These are phyloP conservation scores for Pseudobourletiella spinata DNA, from an alignment of 1,140 invertebrate species.

Conservation along the genomic window DNA sequence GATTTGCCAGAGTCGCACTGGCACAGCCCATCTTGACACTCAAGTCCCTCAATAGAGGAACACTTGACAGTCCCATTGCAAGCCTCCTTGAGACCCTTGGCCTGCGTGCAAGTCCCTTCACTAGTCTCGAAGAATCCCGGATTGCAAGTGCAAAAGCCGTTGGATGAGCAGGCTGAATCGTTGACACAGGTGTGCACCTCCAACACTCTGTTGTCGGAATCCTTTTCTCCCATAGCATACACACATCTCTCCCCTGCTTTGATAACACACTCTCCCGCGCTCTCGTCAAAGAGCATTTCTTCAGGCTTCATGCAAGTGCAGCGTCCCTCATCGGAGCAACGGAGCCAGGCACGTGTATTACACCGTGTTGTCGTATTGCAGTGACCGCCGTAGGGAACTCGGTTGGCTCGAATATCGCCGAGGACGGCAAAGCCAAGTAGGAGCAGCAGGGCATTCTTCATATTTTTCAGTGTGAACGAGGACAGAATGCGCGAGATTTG, in stretches of 20 bases:
- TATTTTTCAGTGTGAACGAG: too few relatives aligned
- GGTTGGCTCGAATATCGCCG: too few relatives aligned
- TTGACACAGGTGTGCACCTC: slow-evolving; percentile 3
- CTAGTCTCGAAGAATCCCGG: not conserved
- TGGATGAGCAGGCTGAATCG: not conserved
- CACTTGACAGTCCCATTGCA: not conserved
- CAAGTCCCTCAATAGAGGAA: not conserved
- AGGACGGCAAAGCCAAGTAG: too few relatives aligned
- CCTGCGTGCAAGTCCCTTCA: not conserved
- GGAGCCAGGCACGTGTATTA: slow-evolving; percentile 3
- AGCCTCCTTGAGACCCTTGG: not conserved
- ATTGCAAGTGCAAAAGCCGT: slow-evolving; percentile 4
- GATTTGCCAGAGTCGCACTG: not conserved
- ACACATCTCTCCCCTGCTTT: slow-evolving; percentile 7
- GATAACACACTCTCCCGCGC: slow-evolving; percentile 4
- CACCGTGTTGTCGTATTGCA: slow-evolving; percentile 4
- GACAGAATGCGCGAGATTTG: too few relatives aligned
- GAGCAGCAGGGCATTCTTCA: too few relatives aligned
- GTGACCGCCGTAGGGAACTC: slow-evolving; percentile 1
- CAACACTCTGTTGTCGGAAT: not conserved
- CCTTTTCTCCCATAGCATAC: not conserved
- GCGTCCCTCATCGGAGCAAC: slow-evolving; percentile 9
- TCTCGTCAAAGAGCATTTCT: slow-evolving; percentile 14
- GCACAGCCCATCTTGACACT: not conserved
- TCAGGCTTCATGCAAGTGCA: slow-evolving; percentile 12